Evolutionary conservation across 2,797 vertebrate species (phyloP).

Genomic region (Glossophaga mutica): DNA sequence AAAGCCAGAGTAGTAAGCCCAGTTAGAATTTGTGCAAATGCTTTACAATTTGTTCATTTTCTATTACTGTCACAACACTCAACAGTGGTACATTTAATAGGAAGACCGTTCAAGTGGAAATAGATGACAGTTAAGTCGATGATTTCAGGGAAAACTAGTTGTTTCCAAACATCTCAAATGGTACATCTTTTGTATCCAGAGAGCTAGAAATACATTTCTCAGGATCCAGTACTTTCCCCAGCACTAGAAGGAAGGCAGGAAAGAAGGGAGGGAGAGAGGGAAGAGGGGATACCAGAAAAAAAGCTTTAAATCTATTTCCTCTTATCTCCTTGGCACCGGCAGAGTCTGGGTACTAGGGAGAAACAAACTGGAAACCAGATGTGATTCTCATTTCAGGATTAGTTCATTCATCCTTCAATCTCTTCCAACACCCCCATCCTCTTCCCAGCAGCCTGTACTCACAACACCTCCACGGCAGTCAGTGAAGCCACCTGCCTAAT

Average conservation of each 20-base stretch:
- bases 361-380: background rate
- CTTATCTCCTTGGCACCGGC: background rate
- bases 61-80: conserved; percentile 69
- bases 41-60: conserved; percentile 69
- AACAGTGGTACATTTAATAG: conserved; percentile 47
- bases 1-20: conserved; percentile 35
- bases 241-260: background rate
- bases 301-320: background rate
- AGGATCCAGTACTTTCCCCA: background rate
- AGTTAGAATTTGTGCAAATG: background rate
- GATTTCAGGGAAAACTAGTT: background rate
- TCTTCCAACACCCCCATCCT: background rate
- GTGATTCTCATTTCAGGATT: background rate
- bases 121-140: conserved; percentile 5
- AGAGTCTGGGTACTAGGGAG: background rate
- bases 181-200: background rate
- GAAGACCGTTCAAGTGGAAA: conserved; percentile 45
- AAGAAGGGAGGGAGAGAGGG: background rate
- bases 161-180: conserved; percentile 47
- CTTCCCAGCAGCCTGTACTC: background rate
- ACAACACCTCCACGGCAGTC: background rate
- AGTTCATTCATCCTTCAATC: background rate
- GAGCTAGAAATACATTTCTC: background rate
- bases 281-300: background rate
- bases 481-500: background rate